phyloP scores from a whole-genome alignment of 2,888 invertebrate species.

The Phragmatobia fuliginosa region DNA sequence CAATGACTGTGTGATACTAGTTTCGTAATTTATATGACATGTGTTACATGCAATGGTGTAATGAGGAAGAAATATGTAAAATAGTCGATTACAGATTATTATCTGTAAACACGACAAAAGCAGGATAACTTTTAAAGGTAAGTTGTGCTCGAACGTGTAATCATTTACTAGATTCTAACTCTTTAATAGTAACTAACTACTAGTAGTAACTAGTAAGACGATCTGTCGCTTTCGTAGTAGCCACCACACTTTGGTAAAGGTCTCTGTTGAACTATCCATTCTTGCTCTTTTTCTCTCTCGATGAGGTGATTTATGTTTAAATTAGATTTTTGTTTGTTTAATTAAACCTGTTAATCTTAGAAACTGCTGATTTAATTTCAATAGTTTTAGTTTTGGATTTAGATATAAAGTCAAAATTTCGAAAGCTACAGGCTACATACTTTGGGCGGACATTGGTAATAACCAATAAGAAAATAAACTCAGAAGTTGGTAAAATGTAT shows the following conservation, averaged over 20 bases:
- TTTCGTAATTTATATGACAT: constrained; percentile 48
- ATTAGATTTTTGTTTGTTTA: too few species aligned
- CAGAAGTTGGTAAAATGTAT: background rate
- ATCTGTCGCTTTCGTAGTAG: background rate
- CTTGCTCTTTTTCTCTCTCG: too few species aligned
- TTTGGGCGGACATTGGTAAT: too few species aligned
- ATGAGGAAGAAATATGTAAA: constrained; percentile 16
- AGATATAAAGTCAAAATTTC: too few species aligned
- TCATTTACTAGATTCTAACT: background rate
- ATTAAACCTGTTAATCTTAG: too few species aligned
- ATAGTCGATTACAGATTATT: background rate
- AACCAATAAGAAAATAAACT: too few species aligned
- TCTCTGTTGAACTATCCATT: background rate
- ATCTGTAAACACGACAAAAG: background rate
- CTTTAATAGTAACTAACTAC: too few species aligned
- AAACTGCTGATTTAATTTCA: too few species aligned
- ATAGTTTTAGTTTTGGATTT: too few species aligned
- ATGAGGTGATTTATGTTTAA: too few species aligned
- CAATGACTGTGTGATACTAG: constrained; percentile 57
- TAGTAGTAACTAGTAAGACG: too few species aligned
- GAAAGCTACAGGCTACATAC: too few species aligned
- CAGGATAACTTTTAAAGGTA: background rate
- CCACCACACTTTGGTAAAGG: background rate
- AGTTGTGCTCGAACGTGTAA: background rate
- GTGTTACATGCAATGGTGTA: constrained; percentile 27